Base-by-base conservation (phyloP, 1,140 invertebrate species). In the Drosophila grimshawi region DNA sequence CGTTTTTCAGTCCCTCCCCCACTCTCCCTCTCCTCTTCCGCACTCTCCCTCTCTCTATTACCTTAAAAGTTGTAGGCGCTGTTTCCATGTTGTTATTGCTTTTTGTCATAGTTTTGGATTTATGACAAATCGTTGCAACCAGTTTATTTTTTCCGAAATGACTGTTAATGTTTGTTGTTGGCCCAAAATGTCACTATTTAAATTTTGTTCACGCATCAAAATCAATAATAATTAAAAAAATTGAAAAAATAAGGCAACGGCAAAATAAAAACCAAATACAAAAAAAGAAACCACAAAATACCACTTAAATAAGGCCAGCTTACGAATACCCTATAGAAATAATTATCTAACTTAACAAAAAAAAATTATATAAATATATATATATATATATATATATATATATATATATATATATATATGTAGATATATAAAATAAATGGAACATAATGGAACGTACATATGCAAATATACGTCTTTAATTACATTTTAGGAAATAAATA, bases 91-190 rank as follows among this genome's bases (percentile, higher is more conserved):
- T 19, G 19, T 19, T 19, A 1, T 56, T 67, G 52, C 61, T 56
- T 7, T 11, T 59, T 39, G 43, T 72, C 61, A 57, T 66, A 61
- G 63, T 76, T 86, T 86, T 46, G 79, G 76, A 73, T 73, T 81
- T 86, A 86, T 83, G 83, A 81, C 82, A 82, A 83, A 83, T 59
- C 68, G 46, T 66, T 78, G 76, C 83, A 86, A 80, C 83, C 83
- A 83, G 85, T 88, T 88, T 88, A 86, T 89, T 80, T 81, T 90
- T 81, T 88, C 83, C 83, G 83, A 90, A 19, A 88, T 90, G 85
- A 89, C 85, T 88, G 81, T 90, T 88, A 90, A 89, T 88, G 80
- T 85, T 89, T 83, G 68, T 90, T 76, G 78, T 57, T 86, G 80
- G 65, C 80, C 83, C 76, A 81, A 89, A 88, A 88, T 88, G 86